phyloP scores from a whole-genome alignment of 2,888 invertebrate genomes.

The Loripinus fragilis region DNA sequence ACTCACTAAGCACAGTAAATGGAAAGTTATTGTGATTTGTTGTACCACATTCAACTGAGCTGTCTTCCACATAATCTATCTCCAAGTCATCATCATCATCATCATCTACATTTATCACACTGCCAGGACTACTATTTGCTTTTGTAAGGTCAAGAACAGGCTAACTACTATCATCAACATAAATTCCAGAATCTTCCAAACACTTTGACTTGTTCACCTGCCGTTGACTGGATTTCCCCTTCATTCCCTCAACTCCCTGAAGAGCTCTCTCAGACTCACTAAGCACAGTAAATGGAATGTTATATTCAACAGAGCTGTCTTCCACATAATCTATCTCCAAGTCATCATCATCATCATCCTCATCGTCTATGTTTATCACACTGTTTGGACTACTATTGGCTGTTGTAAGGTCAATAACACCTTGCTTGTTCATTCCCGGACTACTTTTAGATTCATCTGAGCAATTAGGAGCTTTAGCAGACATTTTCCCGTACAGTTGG shows the following conservation, averaged over 20 bases:
- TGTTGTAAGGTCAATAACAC: not conserved
- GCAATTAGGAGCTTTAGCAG: not conserved
- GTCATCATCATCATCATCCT: not conserved
- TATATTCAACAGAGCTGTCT: not conserved
- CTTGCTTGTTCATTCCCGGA: not conserved
- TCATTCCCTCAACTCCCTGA: no score
- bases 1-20: no score
- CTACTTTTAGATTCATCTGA: not conserved
- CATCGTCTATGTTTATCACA: not conserved
- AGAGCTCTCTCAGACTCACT: no score
- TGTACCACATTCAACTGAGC: no score
- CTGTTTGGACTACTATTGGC: not conserved
- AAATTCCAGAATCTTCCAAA: no score
- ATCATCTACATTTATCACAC: not conserved
- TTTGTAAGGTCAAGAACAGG: not conserved
- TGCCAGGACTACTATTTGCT: no score
- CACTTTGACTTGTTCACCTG: no score
- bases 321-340: not conserved
- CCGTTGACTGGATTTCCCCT: no score
- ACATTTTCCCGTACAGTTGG: not conserved
- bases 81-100: not conserved
- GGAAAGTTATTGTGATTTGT: no score
- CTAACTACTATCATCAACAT: no score
- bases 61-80: not conserved
- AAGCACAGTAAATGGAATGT: no score